These are phyloP conservation scores for Pelmatolapia mariae DNA, from an alignment of 2,113 vertebrate species.

Conservation along the genomic window DNA sequence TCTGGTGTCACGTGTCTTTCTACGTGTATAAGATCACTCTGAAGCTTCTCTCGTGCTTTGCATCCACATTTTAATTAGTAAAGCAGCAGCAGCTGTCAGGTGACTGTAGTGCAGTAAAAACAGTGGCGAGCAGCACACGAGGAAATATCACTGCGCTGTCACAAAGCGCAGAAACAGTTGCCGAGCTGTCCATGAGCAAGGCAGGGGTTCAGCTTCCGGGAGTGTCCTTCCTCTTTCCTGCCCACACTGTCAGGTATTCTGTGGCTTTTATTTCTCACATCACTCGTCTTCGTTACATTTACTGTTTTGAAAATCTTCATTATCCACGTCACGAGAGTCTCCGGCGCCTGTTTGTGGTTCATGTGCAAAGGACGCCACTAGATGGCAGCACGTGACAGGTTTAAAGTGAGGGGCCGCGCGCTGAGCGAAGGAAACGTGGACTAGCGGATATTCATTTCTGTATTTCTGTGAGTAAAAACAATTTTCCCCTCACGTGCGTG, in stretches of 20 bases:
- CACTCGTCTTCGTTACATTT: neutral
- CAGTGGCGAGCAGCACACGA: neutral
- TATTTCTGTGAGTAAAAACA: neutral
- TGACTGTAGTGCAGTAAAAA: neutral
- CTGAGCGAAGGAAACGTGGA: neutral
- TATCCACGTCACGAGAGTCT: neutral
- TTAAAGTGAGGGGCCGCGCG: neutral
- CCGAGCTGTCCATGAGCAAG: neutral
- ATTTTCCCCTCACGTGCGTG: accelerated
- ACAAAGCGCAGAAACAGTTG: neutral
- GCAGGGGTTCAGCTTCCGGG: neutral
- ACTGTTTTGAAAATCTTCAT: neutral
- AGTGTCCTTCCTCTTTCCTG: accelerated
- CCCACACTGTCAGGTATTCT: neutral
- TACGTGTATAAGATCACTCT: accelerated
- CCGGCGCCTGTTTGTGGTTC: neutral
- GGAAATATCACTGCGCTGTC: neutral
- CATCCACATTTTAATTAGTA: accelerated
- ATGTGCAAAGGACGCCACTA: neutral
- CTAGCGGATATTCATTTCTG: neutral
- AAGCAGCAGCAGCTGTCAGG: neutral
- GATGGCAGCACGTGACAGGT: neutral
- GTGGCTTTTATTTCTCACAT: neutral
- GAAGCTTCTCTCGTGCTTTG: neutral
- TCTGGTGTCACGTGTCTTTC: neutral